Evolutionary conservation across 2,888 invertebrate genomes (phyloP).

Genomic region (Drosophila hawaiiensis): DNA sequence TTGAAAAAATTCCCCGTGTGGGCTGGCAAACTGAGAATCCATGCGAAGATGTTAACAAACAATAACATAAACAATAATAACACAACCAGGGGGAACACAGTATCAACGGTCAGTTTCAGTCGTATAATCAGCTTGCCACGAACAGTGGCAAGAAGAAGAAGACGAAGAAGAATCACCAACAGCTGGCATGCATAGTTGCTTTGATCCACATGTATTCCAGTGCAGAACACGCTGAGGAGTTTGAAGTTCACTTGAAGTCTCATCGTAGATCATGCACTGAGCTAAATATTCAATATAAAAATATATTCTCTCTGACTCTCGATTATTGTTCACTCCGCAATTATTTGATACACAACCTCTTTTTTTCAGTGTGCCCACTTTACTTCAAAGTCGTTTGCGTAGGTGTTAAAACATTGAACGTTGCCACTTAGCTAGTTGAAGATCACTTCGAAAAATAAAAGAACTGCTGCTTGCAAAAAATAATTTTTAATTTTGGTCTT

Average conservation of each 20-base stretch:
- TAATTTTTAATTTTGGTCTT: slow-evolving; percentile 8
- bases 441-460: slow-evolving; percentile 18
- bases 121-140: slow-evolving; percentile 25
- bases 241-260: background rate
- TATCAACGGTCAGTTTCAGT: slow-evolving; percentile 27
- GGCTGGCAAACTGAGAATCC: slow-evolving; percentile 20
- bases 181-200: slow-evolving; percentile 19
- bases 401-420: slow-evolving; percentile 28
- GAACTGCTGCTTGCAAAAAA: slow-evolving; percentile 7
- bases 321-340: background rate
- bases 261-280: background rate
- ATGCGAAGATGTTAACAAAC: background rate
- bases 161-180: background rate
- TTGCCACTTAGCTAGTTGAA: slow-evolving; percentile 24
- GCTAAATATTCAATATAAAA: background rate
- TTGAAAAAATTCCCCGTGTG: slow-evolving; percentile 30
- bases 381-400: slow-evolving; percentile 7
- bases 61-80: background rate
- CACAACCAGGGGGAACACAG: background rate
- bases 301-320: background rate
- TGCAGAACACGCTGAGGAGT: slow-evolving; percentile 15
- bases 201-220: slow-evolving; percentile 21
- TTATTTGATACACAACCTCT: background rate
- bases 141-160: background rate
- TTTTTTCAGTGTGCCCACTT: slow-evolving; percentile 7